phyloP scores from a whole-genome alignment of 2,888 invertebrate genomes.

The Pammene aurita region DNA sequence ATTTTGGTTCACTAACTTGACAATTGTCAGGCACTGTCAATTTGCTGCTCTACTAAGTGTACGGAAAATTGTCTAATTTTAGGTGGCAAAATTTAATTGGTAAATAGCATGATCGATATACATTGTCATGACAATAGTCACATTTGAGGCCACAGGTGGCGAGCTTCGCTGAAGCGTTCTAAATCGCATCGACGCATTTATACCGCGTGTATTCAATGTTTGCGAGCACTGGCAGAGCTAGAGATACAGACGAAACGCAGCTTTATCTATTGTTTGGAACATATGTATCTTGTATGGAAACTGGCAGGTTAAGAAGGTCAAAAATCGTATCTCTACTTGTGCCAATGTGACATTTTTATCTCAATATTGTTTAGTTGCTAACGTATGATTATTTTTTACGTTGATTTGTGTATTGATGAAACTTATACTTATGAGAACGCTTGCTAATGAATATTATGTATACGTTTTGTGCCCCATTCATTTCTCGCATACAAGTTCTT shows the following conservation, averaged over 20 bases:
- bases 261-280: constrained; percentile 23
- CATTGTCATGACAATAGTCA: constrained; percentile 8
- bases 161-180: constrained; percentile 51
- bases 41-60: not conserved
- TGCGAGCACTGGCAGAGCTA: constrained; percentile 34
- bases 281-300: constrained; percentile 2
- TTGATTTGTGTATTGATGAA: constrained; percentile 30
- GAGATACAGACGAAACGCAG: constrained; percentile 35
- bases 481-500: constrained; percentile 15
- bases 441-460: constrained; percentile 33
- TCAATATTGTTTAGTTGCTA: constrained; percentile 40
- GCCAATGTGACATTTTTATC: constrained; percentile 40
- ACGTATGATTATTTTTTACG: constrained; percentile 40
- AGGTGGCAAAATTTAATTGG: not conserved
- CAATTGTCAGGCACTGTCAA: not conserved
- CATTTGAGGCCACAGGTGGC: not conserved
- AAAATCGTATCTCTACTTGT: constrained; percentile 38
- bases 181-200: constrained; percentile 71
- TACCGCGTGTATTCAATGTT: constrained; percentile 48
- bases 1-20: not conserved
- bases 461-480: constrained; percentile 8
- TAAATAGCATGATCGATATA: not conserved
- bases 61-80: too few relatives aligned
- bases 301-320: constrained; percentile 37
- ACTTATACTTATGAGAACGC: constrained; percentile 37